Evolutionary conservation across 2,888 invertebrate species (phyloP).

Genomic region (Nipponacmea schrenckii): DNA sequence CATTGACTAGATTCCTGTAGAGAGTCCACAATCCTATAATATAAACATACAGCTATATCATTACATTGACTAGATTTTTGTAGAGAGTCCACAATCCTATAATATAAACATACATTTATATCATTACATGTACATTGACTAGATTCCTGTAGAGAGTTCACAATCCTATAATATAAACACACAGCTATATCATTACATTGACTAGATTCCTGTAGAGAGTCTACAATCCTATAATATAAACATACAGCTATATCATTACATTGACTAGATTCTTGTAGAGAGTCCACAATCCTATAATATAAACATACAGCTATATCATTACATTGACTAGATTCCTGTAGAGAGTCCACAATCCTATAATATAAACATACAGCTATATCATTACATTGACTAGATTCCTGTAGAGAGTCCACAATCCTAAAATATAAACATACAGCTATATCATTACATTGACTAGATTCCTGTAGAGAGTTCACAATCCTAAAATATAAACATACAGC

Average conservation of each 20-base stretch:
- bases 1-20: constrained; percentile 91
- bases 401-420: constrained; percentile 91
- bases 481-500: constrained; percentile 71
- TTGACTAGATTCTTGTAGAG: constrained; percentile 90
- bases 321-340: constrained; percentile 90
- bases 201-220: constrained; percentile 92
- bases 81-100: constrained; percentile 89
- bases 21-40: constrained; percentile 85
- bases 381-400: constrained; percentile 87
- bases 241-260: constrained; percentile 76
- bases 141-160: constrained; percentile 93
- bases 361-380: constrained; percentile 72
- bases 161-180: constrained; percentile 75
- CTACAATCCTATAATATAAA: constrained; percentile 79
- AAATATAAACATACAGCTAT: constrained; percentile 68
- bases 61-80: constrained; percentile 89
- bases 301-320: constrained; percentile 74
- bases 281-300: constrained; percentile 83
- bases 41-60: constrained; percentile 72
- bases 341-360: constrained; percentile 86
- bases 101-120: constrained; percentile 68
- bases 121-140: constrained; percentile 85
- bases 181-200: constrained; percentile 77
- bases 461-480: constrained; percentile 92
- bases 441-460: constrained; percentile 85